phyloP scores from a whole-genome alignment of 2,888 invertebrate species.

The Mystacides longicornis region DNA sequence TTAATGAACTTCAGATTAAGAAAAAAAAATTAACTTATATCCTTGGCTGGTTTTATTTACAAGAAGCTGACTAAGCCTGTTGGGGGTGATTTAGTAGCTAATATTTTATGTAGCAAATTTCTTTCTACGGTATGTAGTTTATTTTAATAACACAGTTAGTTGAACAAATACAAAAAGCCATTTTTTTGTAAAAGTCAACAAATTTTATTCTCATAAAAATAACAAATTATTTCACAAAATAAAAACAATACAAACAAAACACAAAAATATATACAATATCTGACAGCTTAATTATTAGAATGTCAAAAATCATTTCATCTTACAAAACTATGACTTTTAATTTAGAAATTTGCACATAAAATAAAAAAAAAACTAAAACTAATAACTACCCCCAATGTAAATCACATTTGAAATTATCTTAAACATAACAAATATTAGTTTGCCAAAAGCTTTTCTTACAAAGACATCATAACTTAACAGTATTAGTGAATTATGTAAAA shows the following conservation, averaged over 20 bases:
- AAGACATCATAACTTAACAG: too few relatives aligned
- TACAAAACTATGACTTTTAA: too few relatives aligned
- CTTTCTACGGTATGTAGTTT: conserved; percentile 28
- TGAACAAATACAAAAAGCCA: conserved; percentile 42
- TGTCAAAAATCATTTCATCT: conserved; percentile 25
- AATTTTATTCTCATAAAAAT: conserved; percentile 8
- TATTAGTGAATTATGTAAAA: too few relatives aligned
- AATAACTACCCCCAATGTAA: too few relatives aligned
- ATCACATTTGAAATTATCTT: too few relatives aligned
- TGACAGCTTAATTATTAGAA: conserved; percentile 26
- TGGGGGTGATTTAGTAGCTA: conserved; percentile 21
- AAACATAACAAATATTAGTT: too few relatives aligned
- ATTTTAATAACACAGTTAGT: conserved; percentile 47
- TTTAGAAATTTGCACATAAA: background rate
- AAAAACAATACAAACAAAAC: background rate
- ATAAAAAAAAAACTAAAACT: too few relatives aligned
- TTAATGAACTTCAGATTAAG: too few relatives aligned
- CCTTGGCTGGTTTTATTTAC: background rate
- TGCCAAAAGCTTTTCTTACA: too few relatives aligned
- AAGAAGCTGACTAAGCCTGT: background rate
- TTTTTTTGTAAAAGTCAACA: conserved; percentile 27
- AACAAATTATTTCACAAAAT: background rate
- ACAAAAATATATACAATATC: conserved; percentile 8
- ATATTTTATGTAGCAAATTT: conserved; percentile 6
- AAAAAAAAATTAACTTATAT: too few relatives aligned